Evolutionary conservation across 35 echinoderm and acorn worm species (phyloP).

Genomic region (Strongylocentrotus purpuratus): DNA sequence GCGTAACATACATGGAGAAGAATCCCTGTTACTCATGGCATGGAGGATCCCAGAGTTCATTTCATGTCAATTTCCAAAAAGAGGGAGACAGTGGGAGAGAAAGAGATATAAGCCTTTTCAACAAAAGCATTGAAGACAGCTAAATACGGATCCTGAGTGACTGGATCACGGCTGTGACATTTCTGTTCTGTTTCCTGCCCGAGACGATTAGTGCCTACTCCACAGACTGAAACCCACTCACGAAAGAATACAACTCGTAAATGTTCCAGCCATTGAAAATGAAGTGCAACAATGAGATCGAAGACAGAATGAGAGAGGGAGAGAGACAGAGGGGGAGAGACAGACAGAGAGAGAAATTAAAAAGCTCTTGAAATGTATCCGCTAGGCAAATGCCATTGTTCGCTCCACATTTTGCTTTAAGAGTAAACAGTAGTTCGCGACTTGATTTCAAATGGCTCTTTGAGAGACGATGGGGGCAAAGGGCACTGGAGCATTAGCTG

Average conservation of each 20-base stretch:
- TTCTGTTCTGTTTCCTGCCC: not conserved
- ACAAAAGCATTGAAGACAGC: not conserved
- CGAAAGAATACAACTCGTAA: not conserved
- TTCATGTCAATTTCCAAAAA: not conserved
- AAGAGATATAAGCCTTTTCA: not conserved
- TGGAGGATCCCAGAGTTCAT: not conserved
- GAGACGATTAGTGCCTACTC: not conserved
- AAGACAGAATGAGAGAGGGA: not conserved
- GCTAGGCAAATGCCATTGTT: not conserved
- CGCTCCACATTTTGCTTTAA: not conserved
- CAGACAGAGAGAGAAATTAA: not conserved
- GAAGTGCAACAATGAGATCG: not conserved
- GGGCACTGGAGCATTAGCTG: not conserved
- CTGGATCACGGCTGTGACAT: not conserved
- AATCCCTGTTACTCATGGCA: not conserved
- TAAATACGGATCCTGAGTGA: not conserved
- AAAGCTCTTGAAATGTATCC: not conserved
- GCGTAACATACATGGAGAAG: not conserved
- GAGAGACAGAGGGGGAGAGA: not conserved
- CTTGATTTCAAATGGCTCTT: not conserved
- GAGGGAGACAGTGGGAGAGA: not conserved
- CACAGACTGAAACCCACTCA: not conserved
- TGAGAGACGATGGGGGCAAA: not conserved
- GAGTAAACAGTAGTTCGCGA: slow-evolving; percentile 1
- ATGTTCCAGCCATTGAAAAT: slow-evolving; percentile 17